Base-by-base conservation (phyloP, 35 echinoderm and acorn worm genomes). In the Lytechinus pictus region DNA sequence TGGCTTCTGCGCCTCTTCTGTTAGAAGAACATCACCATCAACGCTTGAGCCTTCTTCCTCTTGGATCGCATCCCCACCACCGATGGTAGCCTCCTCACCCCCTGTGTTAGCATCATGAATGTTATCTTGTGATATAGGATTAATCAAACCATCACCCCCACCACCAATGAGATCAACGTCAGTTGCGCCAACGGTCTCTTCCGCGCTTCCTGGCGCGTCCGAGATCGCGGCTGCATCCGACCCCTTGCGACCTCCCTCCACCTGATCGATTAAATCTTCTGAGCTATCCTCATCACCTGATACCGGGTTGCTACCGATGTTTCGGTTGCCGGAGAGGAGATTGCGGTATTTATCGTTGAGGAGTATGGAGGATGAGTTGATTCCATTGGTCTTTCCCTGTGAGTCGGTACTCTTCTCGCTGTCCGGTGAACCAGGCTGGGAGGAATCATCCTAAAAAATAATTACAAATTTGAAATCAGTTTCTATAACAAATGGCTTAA, bases 341-440 rank as follows among this genome's bases (percentile, higher is more conserved):
- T 95, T 89, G 53, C 88, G 86, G 88, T 95, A 96, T 90, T 96
- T 96, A 54, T 96, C 96, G 57, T 94, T 95, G 87, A 95, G 92
- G 53, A 96, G 96, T 88, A 96, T 57, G 89, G 91, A 33, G 8
- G 94, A 53, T 10, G 29, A 53, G 95, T 57, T 96, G 52, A 96
- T 58, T 29, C 96, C 96, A 56, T 96, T 96, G 21, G 94, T 96
- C 88, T 96, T 96, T 53, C 86, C 94, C 91, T 96, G 94, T 5
- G 94, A 91, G 10, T 89, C 96, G 0, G 66, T 91, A 19, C 86
- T 89, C 16, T 56, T 57, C 54, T 96, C 95, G 28, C 87, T 95
- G 55, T 93, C 92, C 24, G 92, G 92, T 9, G 92, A 93, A 27
- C 92, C 92, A 55, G 92, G 92, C 92, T 90, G 88, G 88, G 92